Base-by-base conservation (phyloP, 2,888 invertebrate species). In the Drosophila paramelanica region DNA sequence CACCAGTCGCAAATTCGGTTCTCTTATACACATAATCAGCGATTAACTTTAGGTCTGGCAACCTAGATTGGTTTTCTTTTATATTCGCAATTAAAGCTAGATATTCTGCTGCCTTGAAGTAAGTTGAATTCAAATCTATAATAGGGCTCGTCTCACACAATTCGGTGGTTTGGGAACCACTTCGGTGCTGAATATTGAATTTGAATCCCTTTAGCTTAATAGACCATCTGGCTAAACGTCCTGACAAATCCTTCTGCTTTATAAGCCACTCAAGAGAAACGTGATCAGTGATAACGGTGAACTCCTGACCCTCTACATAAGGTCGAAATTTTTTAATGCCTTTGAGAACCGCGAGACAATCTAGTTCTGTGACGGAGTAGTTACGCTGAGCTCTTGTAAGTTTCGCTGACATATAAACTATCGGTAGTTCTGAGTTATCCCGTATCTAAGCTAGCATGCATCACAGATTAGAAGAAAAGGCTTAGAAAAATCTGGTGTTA, bases 1-100 rank as follows among this genome's bases (percentile, higher is more conserved):
- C 5, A 5, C 25, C 5, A 7, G 45, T 61, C 0, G 50, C 46
- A 20, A 47, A 62, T n/a, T 50, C 27, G 4, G 36, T 68, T 23
- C 66, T 27, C 8, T 49, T 55, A 17, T 66, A 76, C 0, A 70
- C 25, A 10, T 41, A 58, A 38, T 51, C 25, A n/a, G 69, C 49
- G 0, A 31, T 5, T 0, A 49, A 1, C 5, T 42, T 55, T 1
- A 62, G 20, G 10, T 61, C 53, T 0, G 47, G 61, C 5, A 61
- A 42, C 13, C 17, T 61, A 5, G n/a, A 2, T n/a, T 31, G 11
- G 14, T 58, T 42, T 3, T n/a, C 10, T 7, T 6, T 60, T 39
- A 3, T 39, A 39, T 6, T 1, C 5, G 3, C 13, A 13, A 11
- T 14, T 10, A 31, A 46, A 42, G 5, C 33, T 7, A 17, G 17